Evolutionary conservation across 2,797 vertebrate genomes (phyloP).

Genomic region (Astyanax mexicanus): DNA sequence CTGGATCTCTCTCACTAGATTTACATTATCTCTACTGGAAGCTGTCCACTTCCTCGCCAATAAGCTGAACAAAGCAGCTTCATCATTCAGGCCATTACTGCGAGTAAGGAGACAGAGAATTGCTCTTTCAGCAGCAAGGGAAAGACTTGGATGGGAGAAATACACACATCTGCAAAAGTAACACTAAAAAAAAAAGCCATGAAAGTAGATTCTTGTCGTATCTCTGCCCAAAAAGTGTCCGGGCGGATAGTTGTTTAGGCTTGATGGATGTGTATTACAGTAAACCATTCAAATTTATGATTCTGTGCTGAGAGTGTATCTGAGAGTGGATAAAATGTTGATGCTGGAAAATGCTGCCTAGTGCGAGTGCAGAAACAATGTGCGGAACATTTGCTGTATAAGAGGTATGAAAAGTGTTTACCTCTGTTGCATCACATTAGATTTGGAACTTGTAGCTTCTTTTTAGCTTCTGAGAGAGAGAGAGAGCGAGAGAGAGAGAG

Average conservation of each 20-base stretch:
- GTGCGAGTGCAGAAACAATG: not conserved
- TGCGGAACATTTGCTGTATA: not conserved
- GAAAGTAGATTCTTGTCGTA: not conserved
- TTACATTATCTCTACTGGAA: constrained; percentile 49
- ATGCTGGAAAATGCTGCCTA: not conserved
- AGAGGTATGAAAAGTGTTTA: not conserved
- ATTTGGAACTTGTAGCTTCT: not conserved
- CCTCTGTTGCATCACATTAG: not conserved
- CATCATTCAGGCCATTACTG: constrained; percentile 54
- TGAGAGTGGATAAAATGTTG: not conserved
- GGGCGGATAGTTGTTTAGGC: constrained; percentile 20
- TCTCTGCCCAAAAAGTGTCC: constrained; percentile 18
- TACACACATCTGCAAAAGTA: constrained; percentile 24
- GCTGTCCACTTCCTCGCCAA: constrained; percentile 41
- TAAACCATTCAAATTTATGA: not conserved
- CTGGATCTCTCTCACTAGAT: constrained; percentile 42
- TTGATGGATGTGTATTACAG: constrained; percentile 22
- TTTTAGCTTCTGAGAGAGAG: not conserved
- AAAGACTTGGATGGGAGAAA: constrained; percentile 31
- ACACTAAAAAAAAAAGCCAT: not conserved
- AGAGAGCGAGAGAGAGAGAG: not conserved
- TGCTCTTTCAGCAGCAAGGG: constrained; percentile 52
- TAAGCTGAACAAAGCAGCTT: constrained; percentile 52
- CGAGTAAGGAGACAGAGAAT: constrained; percentile 42
- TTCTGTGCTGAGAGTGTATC: not conserved